Evolutionary conservation across 2,113 vertebrate genomes (phyloP).

Genomic region (Seriola aureovittata): DNA sequence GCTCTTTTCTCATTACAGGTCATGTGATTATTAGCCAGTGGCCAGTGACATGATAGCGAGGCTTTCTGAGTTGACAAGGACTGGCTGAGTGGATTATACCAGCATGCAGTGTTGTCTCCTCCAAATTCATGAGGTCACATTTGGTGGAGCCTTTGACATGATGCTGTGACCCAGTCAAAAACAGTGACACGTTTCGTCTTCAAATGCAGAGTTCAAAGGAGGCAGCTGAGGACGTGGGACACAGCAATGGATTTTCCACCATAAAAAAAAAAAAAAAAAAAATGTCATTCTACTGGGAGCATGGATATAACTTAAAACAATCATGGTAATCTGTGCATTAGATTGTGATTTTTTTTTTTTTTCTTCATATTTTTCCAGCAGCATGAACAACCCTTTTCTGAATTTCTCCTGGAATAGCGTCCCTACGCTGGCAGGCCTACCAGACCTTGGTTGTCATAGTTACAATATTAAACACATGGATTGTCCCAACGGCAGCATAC

Average conservation of each 20-base stretch:
- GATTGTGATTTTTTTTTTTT: no score
- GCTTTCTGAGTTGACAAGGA: background rate
- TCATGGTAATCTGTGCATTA: background rate
- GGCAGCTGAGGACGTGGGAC: background rate
- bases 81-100: background rate
- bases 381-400: no score
- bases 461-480: no score
- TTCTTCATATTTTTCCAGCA: no score
- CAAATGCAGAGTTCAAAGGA: slow-evolving; percentile 30
- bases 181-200: background rate
- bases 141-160: slow-evolving; percentile 8
- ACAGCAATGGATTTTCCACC: background rate
- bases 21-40: background rate
- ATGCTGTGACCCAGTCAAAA: slow-evolving; percentile 1
- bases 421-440: no score
- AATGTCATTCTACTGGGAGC: background rate
- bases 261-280: background rate
- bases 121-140: background rate
- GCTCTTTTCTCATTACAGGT: background rate
- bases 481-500: no score
- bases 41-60: background rate
- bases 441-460: no score
- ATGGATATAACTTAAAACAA: background rate
- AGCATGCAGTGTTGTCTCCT: background rate
- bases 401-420: no score